These are phyloP conservation scores for Drosophila engyochracea DNA, from an alignment of 2,888 invertebrate species.

Conservation along the genomic window DNA sequence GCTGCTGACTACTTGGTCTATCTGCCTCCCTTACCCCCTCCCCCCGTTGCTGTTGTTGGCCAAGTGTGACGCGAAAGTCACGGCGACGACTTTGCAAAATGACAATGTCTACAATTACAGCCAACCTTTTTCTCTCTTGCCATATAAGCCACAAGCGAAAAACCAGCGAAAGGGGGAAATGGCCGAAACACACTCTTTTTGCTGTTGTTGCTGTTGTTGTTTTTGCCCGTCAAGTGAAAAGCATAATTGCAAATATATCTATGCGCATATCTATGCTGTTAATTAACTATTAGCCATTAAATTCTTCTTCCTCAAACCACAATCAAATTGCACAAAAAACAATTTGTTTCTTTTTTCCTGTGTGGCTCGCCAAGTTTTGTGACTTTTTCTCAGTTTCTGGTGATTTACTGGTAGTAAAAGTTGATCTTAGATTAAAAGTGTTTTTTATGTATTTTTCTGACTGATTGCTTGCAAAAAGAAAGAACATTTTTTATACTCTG, in stretches of 20 bases:
- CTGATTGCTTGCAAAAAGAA: neutral
- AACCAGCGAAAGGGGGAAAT: conserved; percentile 54
- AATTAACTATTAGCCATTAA: conserved; percentile 48
- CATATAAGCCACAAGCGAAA: conserved; percentile 29
- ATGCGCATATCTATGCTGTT: conserved; percentile 38
- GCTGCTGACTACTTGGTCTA: neutral
- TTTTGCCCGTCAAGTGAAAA: conserved; percentile 53
- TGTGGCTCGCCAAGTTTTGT: conserved; percentile 7
- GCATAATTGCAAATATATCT: conserved; percentile 53
- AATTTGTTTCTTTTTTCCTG: neutral
- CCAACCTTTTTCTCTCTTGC: conserved; percentile 44
- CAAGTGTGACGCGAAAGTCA: conserved; percentile 80
- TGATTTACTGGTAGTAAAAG: neutral
- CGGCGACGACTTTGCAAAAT: conserved; percentile 57
- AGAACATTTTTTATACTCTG: neutral
- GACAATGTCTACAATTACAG: conserved; percentile 64
- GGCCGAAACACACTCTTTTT: conserved; percentile 4
- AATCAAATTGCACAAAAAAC: conserved; percentile 3
- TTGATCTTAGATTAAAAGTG: neutral
- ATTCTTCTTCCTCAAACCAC: conserved; percentile 5
- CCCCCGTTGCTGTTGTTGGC: conserved; percentile 36
- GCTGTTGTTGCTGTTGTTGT: neutral
- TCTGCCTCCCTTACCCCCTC: neutral
- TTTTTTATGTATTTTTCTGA: neutral
- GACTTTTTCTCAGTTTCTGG: conserved; percentile 3